Percentiles rank a stretch among this genome's conserved stretches.
Evolutionary conservation across 2,113 vertebrate species (phyloP).

Genomic region (Macrotis lagotis): DNA sequence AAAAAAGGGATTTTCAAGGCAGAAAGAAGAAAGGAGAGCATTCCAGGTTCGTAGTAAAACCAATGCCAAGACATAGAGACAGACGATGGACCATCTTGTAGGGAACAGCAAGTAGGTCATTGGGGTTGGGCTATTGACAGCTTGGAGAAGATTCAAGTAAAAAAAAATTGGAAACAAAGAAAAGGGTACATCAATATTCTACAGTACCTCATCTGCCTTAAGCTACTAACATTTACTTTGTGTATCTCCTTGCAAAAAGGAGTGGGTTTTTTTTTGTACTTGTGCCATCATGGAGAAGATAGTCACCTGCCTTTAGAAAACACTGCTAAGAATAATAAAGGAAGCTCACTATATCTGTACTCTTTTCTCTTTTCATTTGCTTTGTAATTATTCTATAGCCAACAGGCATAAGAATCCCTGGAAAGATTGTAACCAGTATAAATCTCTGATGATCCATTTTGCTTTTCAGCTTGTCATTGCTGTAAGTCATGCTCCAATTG

Average conservation of each 20-base stretch:
- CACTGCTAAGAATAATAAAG: constrained; percentile 38
- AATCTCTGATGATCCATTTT: constrained; percentile 45
- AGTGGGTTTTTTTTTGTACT: neutral
- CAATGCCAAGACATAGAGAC: neutral
- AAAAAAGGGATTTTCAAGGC: no score
- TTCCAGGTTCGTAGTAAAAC: neutral
- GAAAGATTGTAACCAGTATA: constrained; percentile 34
- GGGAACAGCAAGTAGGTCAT: neutral
- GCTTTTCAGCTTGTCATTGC: constrained; percentile 50
- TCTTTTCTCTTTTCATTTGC: constrained; percentile 14
- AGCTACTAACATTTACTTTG: neutral
- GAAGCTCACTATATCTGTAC: constrained; percentile 7
- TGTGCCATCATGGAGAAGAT: neutral
- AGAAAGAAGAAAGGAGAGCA: neutral
- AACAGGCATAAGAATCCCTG: constrained; percentile 32
- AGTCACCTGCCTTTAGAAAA: constrained; percentile 33
- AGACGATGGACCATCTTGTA: neutral
- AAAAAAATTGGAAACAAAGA: neutral
- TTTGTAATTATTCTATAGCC: constrained; percentile 12
- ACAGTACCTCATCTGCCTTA: neutral
- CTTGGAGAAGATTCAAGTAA: neutral
- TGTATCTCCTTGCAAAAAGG: neutral
- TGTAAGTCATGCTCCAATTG: constrained; percentile 61
- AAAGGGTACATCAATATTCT: neutral
- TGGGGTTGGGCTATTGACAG: neutral